phyloP scores from a whole-genome alignment of 2,888 invertebrate species.

The Polymixis flavicincta region DNA sequence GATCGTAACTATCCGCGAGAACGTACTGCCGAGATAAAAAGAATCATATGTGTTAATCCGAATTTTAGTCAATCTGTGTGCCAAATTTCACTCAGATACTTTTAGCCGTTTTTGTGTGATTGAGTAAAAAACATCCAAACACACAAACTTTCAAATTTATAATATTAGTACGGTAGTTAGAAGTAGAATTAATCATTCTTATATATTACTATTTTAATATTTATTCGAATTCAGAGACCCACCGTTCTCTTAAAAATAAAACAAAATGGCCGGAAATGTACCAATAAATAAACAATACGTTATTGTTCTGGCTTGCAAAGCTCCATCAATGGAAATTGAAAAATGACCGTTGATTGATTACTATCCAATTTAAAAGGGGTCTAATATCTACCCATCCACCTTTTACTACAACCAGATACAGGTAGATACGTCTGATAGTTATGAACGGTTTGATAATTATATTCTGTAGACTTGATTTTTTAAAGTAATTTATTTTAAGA shows the following conservation, averaged over 20 bases:
- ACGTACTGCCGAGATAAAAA: too few species aligned
- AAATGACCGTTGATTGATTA: conserved; percentile 57
- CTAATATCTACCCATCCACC: conserved; percentile 21
- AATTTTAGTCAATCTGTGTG: too few species aligned
- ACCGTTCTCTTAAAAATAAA: conserved; percentile 15
- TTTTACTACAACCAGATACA: conserved; percentile 1
- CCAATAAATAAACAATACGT: conserved; percentile 41
- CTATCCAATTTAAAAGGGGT: conserved; percentile 47
- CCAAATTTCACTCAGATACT: too few species aligned
- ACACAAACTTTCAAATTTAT: too few species aligned
- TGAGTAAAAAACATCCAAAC: too few species aligned
- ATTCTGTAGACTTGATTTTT: too few species aligned
- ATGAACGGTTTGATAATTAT: background rate
- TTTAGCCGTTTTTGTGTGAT: too few species aligned
- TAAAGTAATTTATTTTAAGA: background rate
- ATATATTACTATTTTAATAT: conserved; percentile 22
- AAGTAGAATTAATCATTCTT: background rate
- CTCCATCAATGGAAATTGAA: conserved; percentile 54
- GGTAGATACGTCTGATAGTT: background rate
- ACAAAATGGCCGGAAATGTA: conserved; percentile 21
- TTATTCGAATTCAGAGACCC: background rate
- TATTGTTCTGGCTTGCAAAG: conserved; percentile 48
- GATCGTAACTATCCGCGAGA: too few species aligned
- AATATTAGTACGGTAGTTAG: too few species aligned
- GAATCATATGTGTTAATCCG: too few species aligned